Conservation (phyloP, 2,888 invertebrate genomes). For the Agelastica alni region DNA sequence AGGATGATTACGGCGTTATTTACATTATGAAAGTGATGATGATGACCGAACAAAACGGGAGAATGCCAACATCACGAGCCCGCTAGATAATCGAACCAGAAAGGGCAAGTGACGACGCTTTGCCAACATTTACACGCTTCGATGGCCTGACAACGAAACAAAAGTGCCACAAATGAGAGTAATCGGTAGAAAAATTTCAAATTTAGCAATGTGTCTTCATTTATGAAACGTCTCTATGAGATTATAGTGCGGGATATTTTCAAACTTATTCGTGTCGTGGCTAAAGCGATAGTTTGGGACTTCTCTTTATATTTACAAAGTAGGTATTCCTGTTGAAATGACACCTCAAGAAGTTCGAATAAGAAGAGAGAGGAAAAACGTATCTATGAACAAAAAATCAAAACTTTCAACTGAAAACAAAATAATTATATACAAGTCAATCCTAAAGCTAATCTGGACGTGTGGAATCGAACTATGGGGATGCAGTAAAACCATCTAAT, state of each 20-base stretch:
- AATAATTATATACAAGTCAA: too few relatives aligned
- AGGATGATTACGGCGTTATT: constrained; percentile 14
- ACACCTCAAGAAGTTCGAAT: too few relatives aligned
- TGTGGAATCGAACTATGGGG: too few relatives aligned
- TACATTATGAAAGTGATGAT: constrained; percentile 16
- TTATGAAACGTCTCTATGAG: constrained; percentile 18
- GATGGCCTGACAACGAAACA: constrained; percentile 21
- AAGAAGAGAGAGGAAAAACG: too few relatives aligned
- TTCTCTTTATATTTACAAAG: too few relatives aligned
- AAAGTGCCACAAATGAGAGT: constrained; percentile 26
- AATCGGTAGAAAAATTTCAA: constrained; percentile 19
- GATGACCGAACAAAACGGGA: constrained; percentile 12
- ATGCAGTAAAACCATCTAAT: too few relatives aligned
- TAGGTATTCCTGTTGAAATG: too few relatives aligned
- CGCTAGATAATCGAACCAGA: constrained; percentile 21
- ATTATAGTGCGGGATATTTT: constrained; percentile 11
- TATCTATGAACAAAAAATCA: too few relatives aligned
- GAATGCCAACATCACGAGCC: constrained; percentile 14
- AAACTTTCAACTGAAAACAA: too few relatives aligned
- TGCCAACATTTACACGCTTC: constrained; percentile 24
- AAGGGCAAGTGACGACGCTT: constrained; percentile 31
- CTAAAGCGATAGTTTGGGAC: too few relatives aligned
- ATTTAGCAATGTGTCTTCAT: constrained; percentile 28
- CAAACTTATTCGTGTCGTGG: too few relatives aligned
- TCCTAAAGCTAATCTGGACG: too few relatives aligned